Base-by-base conservation (phyloP, 2,888 invertebrate genomes). In the Pilophorus perplexus region DNA sequence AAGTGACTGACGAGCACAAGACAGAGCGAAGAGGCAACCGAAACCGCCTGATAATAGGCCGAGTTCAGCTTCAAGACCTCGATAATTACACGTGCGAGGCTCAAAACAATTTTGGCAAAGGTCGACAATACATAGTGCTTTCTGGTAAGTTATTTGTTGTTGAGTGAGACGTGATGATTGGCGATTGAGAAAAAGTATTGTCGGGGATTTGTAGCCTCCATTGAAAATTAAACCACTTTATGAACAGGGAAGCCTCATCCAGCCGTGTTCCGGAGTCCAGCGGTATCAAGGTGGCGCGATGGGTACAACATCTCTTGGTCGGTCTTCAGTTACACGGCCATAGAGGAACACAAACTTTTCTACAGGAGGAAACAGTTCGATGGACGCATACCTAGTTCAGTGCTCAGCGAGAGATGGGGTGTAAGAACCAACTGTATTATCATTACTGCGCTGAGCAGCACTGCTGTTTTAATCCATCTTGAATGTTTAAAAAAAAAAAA, bases 61-160 rank as follows among this genome's bases (percentile, higher is more conserved):
- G 83, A 78, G 85, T 85, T 73, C 82, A 84, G 75, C 79, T 80
- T 70, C 81, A 82, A 72, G 85, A 85, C 78, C 84, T 85, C 76
- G 85, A 85, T 73, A 84, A 84, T 78, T 85, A 85, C 78, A 84
- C 84, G 72, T 85, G 85, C 77, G 82, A 83, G 71, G 85, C 85
- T 57, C 83, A 85, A 75, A 85, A 85, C 78, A 82, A 82, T 75
- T 79, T 85, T 72, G 85, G 85, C 71, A 82, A 83, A 77, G 81
- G 82, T 70, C 79, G 82, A 72, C 83, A 84, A 77, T 83, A 81
- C 76, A 80, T 85, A 71, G 82, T 84, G 76, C 77, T 85, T 74
- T 84, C 84, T 76, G 82, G 82, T 81, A 76, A 12, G 33, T 28
- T 25, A 3, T 2, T 3, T 14, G 1, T 44, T n/a, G n/a, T n/a